A percentile compares a stretch with the other conserved stretches of the same genome.
phyloP scores from a whole-genome alignment of 2,797 vertebrate genomes.

The Cheirogaleus major region DNA sequence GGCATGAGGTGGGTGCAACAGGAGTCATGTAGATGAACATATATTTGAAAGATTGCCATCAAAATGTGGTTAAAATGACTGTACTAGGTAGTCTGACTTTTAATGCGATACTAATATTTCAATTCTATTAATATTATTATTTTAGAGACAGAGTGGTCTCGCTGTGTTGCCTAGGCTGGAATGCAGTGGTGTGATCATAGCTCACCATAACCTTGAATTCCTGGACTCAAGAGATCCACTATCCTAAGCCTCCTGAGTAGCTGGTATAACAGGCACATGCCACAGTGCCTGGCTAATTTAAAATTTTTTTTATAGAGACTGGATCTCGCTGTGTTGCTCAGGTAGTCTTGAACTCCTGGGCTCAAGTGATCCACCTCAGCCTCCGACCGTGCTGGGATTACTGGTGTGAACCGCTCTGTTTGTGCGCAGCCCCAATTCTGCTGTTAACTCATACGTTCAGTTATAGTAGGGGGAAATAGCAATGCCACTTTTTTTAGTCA shows the following conservation, averaged over 20 bases:
- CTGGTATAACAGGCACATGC: neutral
- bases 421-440: neutral
- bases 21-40: neutral
- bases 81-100: neutral
- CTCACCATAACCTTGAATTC: neutral
- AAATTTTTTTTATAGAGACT: neutral
- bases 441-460: neutral
- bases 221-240: neutral
- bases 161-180: neutral
- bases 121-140: neutral
- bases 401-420: neutral
- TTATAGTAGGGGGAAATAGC: neutral
- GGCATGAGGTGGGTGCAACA: neutral
- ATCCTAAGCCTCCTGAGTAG: neutral
- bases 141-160: neutral
- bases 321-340: neutral
- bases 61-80: neutral
- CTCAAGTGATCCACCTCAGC: neutral
- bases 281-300: neutral
- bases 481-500: neutral
- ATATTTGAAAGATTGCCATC: neutral
- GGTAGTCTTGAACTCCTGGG: neutral
- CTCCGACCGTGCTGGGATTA: neutral
- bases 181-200: neutral
- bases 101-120: neutral